Conservation (phyloP, 1,140 invertebrate genomes). For the Magallana angulata region DNA sequence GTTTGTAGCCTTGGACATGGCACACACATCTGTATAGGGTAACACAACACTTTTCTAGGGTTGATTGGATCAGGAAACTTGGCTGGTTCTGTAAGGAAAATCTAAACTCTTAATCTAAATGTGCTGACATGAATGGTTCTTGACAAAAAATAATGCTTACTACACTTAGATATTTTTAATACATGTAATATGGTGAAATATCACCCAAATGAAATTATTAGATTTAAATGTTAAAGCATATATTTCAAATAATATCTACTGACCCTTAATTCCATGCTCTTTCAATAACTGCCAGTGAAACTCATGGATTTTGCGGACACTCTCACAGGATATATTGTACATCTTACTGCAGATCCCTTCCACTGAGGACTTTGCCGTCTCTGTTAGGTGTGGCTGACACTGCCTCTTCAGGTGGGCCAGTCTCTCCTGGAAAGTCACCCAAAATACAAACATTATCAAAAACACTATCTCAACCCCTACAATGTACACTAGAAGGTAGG, state of each 20-base stretch:
- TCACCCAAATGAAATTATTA: too few species aligned
- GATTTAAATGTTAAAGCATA: too few species aligned
- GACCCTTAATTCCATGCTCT: conserved; percentile 83
- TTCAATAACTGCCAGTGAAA: conserved; percentile 91
- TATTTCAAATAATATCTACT: not conserved
- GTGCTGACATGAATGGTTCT: too few species aligned
- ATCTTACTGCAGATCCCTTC: conserved; percentile 97
- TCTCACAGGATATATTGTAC: conserved; percentile 93
- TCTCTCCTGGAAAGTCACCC: conserved; percentile 74
- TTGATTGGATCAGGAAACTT: conserved; percentile 64
- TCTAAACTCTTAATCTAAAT: too few species aligned
- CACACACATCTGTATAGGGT: conserved; percentile 93
- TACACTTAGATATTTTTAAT: too few species aligned
- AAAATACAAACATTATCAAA: too few species aligned
- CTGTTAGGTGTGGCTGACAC: conserved; percentile 95
- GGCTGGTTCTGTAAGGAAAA: conserved; percentile 59
- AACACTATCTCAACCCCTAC: too few species aligned
- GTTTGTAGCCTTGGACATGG: conserved; percentile 90
- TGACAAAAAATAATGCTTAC: too few species aligned
- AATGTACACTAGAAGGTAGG: too few species aligned
- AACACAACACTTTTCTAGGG: conserved; percentile 95
- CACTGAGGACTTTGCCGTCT: conserved; percentile 95
- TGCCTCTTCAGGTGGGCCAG: conserved; percentile 87
- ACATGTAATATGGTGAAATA: too few species aligned
- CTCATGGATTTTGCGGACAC: conserved; percentile 93